Evolutionary conservation across 2,797 vertebrate genomes (phyloP).

Genomic region (Psittacula derbiana): DNA sequence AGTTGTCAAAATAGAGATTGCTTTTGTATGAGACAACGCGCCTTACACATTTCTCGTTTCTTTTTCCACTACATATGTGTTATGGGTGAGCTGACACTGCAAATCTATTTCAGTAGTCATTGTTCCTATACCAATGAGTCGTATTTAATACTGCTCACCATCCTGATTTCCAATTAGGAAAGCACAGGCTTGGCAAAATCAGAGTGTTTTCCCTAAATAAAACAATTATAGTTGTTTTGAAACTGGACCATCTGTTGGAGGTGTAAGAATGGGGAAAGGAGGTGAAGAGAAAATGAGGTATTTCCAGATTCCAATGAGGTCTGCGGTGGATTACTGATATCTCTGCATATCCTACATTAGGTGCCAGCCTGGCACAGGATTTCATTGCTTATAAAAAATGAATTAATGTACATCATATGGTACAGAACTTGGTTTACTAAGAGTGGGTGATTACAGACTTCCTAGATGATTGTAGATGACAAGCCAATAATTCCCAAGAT

Average conservation of each 20-base stretch:
- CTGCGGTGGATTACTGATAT: background rate
- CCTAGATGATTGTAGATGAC: background rate
- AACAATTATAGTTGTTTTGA: background rate
- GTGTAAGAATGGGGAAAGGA: background rate
- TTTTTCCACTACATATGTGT: background rate
- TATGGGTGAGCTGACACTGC: background rate
- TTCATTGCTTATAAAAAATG: background rate
- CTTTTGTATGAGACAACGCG: background rate
- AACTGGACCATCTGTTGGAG: background rate
- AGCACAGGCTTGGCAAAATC: background rate
- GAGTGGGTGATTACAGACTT: background rate
- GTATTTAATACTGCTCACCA: background rate
- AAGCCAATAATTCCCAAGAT: background rate
- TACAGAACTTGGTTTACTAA: background rate
- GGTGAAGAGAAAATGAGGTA: background rate
- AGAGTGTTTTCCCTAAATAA: background rate
- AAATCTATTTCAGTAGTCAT: background rate
- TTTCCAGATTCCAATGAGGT: background rate
- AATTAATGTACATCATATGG: background rate
- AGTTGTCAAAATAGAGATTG: constrained; percentile 16
- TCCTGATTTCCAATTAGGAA: background rate
- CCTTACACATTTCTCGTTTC: background rate
- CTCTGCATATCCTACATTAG: background rate
- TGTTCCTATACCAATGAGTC: background rate
- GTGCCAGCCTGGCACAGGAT: background rate